Base-by-base conservation (phyloP, 2,797 vertebrate species). In the Helostoma temminkii region DNA sequence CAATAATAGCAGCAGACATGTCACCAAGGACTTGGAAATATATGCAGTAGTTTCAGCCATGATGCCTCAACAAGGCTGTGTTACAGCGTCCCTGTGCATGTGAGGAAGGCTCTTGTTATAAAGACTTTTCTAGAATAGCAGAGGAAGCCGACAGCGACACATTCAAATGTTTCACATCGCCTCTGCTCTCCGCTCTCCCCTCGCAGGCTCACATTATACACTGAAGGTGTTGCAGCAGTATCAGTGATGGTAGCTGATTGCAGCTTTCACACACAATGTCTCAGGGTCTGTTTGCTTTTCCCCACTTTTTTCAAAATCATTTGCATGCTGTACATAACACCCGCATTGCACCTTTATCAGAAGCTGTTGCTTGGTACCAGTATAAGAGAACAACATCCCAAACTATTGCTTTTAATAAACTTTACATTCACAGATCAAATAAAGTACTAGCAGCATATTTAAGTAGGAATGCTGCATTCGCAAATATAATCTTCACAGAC, bases 331-430 rank as follows among this genome's bases (percentile, higher is more conserved):
- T 55, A 59, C 69, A 64, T 75, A 73, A 84, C 88, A 84, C 77
- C 71, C 58, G 52, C 83, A 77, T 71, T 76, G 50, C 47, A 9
- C 76, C 71, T 78, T 66, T 34, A 57, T 77, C 67, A 66, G 46
- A 74, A 85, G 78, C 78, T 84, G 84, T 76, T 76, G 79, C 70
- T 84, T 88, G 76, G 80, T 66, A 61, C 69, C 14, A 18, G 62
- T 50, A 39, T 54, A 26, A 77, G 78, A 66, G 64, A 81, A 60
- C 49, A 15, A 47, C 61, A 66, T 78, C 53, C 18, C 42, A 22
- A 60, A 50, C 32, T 77, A 61, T 62, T 32, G 74, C 50, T 59
- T 74, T 71, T 80, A 67, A 82, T 85, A 66, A 72, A 83, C 67
- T 54, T 60, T 62, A 80, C 70, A 71, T 57, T 61, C 68, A 59